Base-by-base conservation (phyloP, 2,888 invertebrate species). In the Petrolisthes manimaculis region DNA sequence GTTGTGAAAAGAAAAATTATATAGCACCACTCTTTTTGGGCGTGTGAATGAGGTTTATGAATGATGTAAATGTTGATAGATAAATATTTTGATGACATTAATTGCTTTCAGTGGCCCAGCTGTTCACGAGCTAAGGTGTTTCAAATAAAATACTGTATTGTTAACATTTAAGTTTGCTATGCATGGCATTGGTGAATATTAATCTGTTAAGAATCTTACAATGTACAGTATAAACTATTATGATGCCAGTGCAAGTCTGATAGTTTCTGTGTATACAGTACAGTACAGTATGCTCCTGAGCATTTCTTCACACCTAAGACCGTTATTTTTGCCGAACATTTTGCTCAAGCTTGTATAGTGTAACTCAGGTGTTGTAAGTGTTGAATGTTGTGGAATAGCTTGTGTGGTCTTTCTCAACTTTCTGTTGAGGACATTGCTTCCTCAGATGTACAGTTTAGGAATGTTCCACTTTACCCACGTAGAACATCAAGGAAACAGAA, bases 301-400 rank as follows among this genome's bases (percentile, higher is more conserved):
- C 80, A 80, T 80, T 55, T 37, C 56, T 80, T 21, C 54, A 14
- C 24, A 56, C 53, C 37, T 71, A 77, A 37, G 84, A 84, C 84
- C 84, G 61, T 61, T 61, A 78, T 74, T 61, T 84, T 61, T 74
- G 77, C 84, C 78, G 77, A 61, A 78, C 74, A 77, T 84, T 84
- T 84, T 84, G 84, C 84, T 84, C 84, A 84, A 84, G 84, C 61
- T 61, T 61, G 61, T 61, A 61, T 18, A 61, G 61, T 61, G 61
- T 61, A 61, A 9, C 61, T 61, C 61, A 9, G 9, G 18, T 18
- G 61, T 9, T 61, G 61, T 61, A 61, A 61, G 12, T 61, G 61
- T 37, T 88, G 84, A 61, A 84, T 88, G 83, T 87, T 87, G 88
- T 88, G 84, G 74, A 86, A 86, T 51, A 79, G 54, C 74, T 67